Evolutionary conservation across 2,888 invertebrate species (phyloP), one percentile per base, ranked within the genome.

Genomic region (Phrixothrix hirtus): DNA sequence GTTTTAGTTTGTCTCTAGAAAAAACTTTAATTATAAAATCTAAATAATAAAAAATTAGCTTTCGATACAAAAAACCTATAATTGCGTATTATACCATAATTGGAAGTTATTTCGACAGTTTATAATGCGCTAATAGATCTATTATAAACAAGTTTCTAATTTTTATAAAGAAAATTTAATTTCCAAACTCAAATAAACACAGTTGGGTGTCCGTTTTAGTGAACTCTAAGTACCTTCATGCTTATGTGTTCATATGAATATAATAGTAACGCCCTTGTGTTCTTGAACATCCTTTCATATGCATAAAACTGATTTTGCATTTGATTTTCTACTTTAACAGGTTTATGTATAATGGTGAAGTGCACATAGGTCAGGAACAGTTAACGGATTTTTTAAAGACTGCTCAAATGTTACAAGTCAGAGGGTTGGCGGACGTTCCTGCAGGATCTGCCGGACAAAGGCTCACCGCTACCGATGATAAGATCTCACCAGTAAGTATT

Each of bases 281-380:
- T n/a, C n/a, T n/a, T n/a, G n/a, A n/a, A n/a, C n/a, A n/a, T n/a
- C 21, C 21, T 21, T 21, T 21, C 3, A 5, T 21, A 7, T 21
- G 21, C 21, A 21, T 3, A 21, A 5, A 5, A 21, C 7, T 21
- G 7, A 21, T 21, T 21, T 5, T 5, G 21, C 7, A 5, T 21
- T 21, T 21, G 3, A 14, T 15, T 45, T 37, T 2, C n/a, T 43
- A 13, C 32, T 32, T 17, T 21, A 14, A 13, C 13, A 87, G 87
- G 77, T 93, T 92, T 79, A 92, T 93, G 91, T 93, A 93, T 76
- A 90, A 92, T 76, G 92, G 92, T 55, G 92, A 92, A 76, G 92
- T 93, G 21, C 89, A 92, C 75, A 89, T 92, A 64, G 89, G 90
- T 14, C 91, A 92, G 74, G 91, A 92, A 67, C 89, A 91, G 73